Evolutionary conservation across 2,888 invertebrate genomes (phyloP), one percentile per base, ranked within the genome.

Genomic region (Rotaria sp.): DNA sequence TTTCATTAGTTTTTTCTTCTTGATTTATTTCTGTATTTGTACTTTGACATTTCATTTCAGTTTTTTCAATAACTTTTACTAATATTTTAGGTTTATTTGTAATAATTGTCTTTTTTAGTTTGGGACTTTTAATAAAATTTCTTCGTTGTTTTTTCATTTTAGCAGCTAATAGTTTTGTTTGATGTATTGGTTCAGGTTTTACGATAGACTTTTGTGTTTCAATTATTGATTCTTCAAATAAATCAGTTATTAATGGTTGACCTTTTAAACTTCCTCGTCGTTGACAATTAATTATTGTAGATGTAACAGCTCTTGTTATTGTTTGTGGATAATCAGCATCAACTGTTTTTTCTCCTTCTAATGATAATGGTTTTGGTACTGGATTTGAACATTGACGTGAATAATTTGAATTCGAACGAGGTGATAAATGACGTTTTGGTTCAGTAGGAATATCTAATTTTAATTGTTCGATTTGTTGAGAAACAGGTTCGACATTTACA

Each of bases 341-440:
- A 41, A 80, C 41, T 26, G 24, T 21, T 80, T 41, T 80, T 45
- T 80, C 80, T 10, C 80, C 80, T 80, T 80, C 45, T 45, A 80
- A n/a, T 26, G 41, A n/a, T 45, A 80, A 45, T n/a, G 80, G 80
- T 80, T 80, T 21, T 45, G 80, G 80, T n/a, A 80, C 80, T 26
- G 80, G n/a, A 45, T 45, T 13, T n/a, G 24, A 24, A 26, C 10
- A 10, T 80, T n/a, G 80, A 13, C 35, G 30, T 21, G 7, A 7
- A 67, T 7, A 3, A 35, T 21, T 5, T 21, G 35, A 35, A 52
- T 0, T 52, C 13, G 18, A 50, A 52, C 52, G 52, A 35, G 30
- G 35, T 21, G 67, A 67, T 35, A 35, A 21, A 35, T 67, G 18
- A 35, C 30, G 67, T 30, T 30, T 67, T 7, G 15, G 35, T 67